Conservation (phyloP, 2,113 vertebrate species). For the Ptyas mucosa region DNA sequence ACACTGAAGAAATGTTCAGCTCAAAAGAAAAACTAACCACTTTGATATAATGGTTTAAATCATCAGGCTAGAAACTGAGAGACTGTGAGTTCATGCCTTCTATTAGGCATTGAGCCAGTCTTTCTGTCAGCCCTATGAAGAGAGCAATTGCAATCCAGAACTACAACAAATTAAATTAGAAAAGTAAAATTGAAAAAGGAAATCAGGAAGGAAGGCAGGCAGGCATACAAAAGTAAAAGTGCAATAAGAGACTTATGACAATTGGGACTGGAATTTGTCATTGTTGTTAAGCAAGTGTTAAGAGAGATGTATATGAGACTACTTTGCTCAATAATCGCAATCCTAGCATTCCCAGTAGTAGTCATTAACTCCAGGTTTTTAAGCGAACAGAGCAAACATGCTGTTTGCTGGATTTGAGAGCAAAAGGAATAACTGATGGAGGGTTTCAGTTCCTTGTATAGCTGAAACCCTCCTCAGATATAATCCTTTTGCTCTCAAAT, state of each 20-base stretch:
- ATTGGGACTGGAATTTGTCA: not conserved
- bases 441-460: too few relatives aligned
- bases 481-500: too few relatives aligned
- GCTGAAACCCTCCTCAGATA: too few relatives aligned
- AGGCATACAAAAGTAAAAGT: not conserved
- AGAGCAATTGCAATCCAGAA: not conserved
- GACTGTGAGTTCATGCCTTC: not conserved
- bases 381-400: not conserved
- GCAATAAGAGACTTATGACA: conserved; percentile 1
- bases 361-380: too few relatives aligned
- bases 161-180: not conserved
- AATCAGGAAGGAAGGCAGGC: not conserved
- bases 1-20: not conserved
- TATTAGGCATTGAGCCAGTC: not conserved
- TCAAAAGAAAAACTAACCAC: not conserved
- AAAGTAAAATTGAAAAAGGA: not conserved
- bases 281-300: not conserved
- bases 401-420: not conserved
- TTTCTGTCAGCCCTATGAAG: not conserved
- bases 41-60: not conserved
- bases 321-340: too few relatives aligned
- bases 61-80: not conserved
- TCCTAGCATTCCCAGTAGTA: too few relatives aligned
- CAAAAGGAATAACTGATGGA: too few relatives aligned
- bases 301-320: not conserved